Percentiles rank a stretch among this genome's conserved stretches.
These are phyloP conservation scores for Athalia circularis DNA, from an alignment of 2,888 invertebrate genomes.

Conservation along the genomic window DNA sequence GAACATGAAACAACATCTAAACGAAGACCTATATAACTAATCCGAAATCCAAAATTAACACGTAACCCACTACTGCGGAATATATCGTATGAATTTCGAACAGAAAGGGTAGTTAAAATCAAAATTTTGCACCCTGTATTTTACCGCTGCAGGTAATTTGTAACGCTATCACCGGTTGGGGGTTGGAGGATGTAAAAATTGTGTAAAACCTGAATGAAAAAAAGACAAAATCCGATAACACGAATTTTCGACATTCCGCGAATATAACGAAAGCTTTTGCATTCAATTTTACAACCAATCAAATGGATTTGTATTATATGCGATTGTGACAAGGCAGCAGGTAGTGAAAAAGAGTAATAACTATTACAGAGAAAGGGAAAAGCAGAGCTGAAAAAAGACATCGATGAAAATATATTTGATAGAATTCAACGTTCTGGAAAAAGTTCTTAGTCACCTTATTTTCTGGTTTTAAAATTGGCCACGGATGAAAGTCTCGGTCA, in stretches of 20 bases:
- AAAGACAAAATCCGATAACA: background rate
- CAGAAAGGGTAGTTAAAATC: too few species aligned
- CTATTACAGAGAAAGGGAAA: background rate
- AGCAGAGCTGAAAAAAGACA: background rate
- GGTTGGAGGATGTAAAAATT: too few species aligned
- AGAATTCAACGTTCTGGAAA: constrained; percentile 35
- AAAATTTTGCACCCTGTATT: too few species aligned
- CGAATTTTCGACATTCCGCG: background rate
- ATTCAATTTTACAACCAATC: background rate
- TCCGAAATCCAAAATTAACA: constrained; percentile 7
- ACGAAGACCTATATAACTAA: background rate
- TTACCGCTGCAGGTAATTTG: too few species aligned
- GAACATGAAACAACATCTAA: constrained; percentile 1
- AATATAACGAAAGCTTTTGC: background rate
- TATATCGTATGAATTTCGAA: background rate
- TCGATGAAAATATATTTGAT: constrained; percentile 38
- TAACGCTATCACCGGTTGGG: too few species aligned
- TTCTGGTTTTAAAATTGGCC: constrained; percentile 18
- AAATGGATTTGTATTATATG: background rate
- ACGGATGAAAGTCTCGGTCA: constrained; percentile 1
- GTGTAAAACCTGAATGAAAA: background rate
- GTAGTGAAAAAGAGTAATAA: background rate
- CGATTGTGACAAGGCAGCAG: background rate
- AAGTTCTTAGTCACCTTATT: constrained; percentile 3
- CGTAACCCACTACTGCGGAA: background rate